phyloP scores from a whole-genome alignment of 2,888 invertebrate species.

The Dendrolimus houi region DNA sequence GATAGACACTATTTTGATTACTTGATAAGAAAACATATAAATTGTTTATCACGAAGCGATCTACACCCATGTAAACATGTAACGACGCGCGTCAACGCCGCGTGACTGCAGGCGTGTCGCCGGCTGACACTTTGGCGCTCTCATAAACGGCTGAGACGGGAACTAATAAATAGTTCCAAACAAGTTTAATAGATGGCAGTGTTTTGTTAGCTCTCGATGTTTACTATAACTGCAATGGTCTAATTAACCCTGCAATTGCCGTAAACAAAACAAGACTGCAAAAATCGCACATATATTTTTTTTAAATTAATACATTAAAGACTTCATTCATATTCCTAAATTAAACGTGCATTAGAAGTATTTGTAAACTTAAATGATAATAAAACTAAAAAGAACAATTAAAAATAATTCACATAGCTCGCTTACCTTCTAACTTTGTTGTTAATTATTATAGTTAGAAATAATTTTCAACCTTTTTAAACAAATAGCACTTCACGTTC shows the following conservation, averaged over 20 bases:
- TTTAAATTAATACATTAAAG: no score
- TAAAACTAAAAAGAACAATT: no score
- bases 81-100: constrained; percentile 72
- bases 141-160: constrained; percentile 20
- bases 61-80: constrained; percentile 67
- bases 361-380: no score
- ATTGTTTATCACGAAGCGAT: constrained; percentile 63
- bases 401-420: no score
- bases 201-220: constrained; percentile 4
- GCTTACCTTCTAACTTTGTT: not conserved
- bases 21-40: constrained; percentile 58
- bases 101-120: constrained; percentile 70
- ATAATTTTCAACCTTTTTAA: not conserved
- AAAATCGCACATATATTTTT: constrained; percentile 6
- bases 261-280: constrained; percentile 5
- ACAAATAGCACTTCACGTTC: constrained; percentile 1
- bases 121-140: constrained; percentile 65
- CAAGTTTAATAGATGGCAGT: constrained; percentile 45
- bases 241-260: not conserved
- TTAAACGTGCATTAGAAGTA: no score
- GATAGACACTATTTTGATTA: constrained; percentile 40
- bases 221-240: constrained; percentile 2
- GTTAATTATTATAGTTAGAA: not conserved
- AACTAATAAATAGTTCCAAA: constrained; percentile 26
- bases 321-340: not conserved